Evolutionary conservation across 2,888 invertebrate species (phyloP).

Genomic region (Caenorhabditis sinica): DNA sequence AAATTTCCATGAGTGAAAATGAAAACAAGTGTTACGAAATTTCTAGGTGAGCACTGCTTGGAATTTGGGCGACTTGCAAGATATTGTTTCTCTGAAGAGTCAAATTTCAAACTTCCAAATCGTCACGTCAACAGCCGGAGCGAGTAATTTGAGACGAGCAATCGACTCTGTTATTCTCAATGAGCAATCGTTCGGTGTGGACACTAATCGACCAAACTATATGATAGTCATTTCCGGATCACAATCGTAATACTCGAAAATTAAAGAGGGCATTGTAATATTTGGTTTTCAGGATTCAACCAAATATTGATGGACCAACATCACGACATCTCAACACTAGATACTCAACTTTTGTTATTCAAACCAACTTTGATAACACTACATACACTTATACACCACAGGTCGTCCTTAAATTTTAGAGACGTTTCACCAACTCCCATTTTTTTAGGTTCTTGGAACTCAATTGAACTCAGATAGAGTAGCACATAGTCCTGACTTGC

Average conservation of each 20-base stretch:
- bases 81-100: constrained; percentile 24
- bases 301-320: constrained; percentile 53
- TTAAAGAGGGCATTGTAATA: background rate
- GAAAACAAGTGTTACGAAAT: no score
- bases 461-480: constrained; percentile 41
- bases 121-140: background rate
- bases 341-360: constrained; percentile 65
- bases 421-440: background rate
- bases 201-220: constrained; percentile 48
- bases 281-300: constrained; percentile 47
- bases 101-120: constrained; percentile 41
- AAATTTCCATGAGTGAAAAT: no score
- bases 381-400: constrained; percentile 43
- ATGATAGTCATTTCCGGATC: constrained; percentile 49
- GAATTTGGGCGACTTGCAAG: constrained; percentile 36
- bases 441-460: constrained; percentile 51
- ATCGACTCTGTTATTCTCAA: constrained; percentile 59
- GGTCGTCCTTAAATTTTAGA: background rate
- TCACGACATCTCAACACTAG: constrained; percentile 56
- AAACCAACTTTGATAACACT: constrained; percentile 20
- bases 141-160: constrained; percentile 56
- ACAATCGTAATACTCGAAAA: constrained; percentile 16
- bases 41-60: constrained; percentile 9
- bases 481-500: constrained; percentile 23
- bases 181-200: constrained; percentile 55